phyloP scores from a whole-genome alignment of 2,113 vertebrate species.

The Neofelis nebulosa region DNA sequence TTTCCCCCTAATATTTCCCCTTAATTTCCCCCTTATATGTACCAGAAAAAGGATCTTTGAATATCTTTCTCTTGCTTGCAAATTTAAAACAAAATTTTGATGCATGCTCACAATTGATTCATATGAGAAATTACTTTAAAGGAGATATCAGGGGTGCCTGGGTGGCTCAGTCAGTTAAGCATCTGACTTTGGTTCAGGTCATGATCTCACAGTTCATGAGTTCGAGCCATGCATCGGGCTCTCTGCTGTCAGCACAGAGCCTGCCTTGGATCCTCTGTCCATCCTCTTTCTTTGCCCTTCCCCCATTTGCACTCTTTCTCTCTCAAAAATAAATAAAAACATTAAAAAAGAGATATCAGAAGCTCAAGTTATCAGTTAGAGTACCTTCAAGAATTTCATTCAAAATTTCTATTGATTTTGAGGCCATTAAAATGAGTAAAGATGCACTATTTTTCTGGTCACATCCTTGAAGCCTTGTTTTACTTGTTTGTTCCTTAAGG shows the following conservation, averaged over 20 bases:
- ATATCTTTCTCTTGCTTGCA: background rate
- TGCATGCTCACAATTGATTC: background rate
- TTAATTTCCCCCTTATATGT: background rate
- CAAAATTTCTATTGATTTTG: background rate
- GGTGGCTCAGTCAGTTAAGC: too few relatives aligned
- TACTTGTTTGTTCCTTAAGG: conserved; percentile 69
- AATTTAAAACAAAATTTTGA: background rate
- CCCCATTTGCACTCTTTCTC: too few relatives aligned
- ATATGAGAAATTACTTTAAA: background rate
- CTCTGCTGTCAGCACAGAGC: too few relatives aligned
- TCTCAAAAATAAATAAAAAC: too few relatives aligned
- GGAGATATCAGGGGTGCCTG: background rate
- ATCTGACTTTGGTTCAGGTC: too few relatives aligned
- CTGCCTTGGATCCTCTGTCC: too few relatives aligned
- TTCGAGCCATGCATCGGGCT: too few relatives aligned
- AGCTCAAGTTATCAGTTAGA: background rate
- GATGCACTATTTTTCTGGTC: background rate
- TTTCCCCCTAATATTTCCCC: background rate
- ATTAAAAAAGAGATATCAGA: background rate
- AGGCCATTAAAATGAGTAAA: background rate
- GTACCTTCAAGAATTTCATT: background rate
- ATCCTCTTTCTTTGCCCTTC: too few relatives aligned
- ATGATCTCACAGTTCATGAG: too few relatives aligned
- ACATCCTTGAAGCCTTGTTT: conserved; percentile 56
- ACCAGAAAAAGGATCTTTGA: background rate